Evolutionary conservation across 37 sponge, comb jelly and placozoan genomes (phyloP), one percentile per base, ranked within the genome.

Genomic region (Cladorhizidae sp.): DNA sequence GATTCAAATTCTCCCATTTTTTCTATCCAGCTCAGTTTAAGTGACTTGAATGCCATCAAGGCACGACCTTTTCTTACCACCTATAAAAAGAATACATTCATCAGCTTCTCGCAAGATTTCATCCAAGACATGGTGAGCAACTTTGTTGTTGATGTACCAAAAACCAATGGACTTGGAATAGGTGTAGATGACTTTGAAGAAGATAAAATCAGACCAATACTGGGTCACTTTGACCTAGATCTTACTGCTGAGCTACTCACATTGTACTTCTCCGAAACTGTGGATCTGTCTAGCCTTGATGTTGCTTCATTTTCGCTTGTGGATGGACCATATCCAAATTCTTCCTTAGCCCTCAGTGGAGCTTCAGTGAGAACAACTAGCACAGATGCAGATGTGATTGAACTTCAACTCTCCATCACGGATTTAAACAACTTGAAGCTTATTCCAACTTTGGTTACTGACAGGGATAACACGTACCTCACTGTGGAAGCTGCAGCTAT

Each of bases 1-100:
- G 70, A 40, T 80, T 45, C 40, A 1, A 86, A 93, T 75, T 61
- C 64, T 8, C 91, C 95, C 15, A 70, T 59, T 35, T 57, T 90
- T 61, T 64, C 63, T 31, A 81, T 96, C 23, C 26, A 31, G 23
- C 45, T 96, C 36, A 63, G 86, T 22, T 20, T 59, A 23, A 25
- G 42, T 32, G 97, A 96, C 70, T 67, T 93, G 5, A 93, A 93
- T 86, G 91, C 91, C 17, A 51, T 96, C 50, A 96, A 96, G 78
- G 71, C 62, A 23, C 80, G 94, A 63, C 41, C 79, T 2, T n/a
- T n/a, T 0, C 81, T 95, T 22, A 87, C 85, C 3, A 83, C 87
- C 1, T 41, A 41, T 32, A 11, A 37, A 0, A 50, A 74, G 15
- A 75, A 80, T 33, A 87, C 88, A 7, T 95, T 79, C 73, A 56